phyloP scores from a whole-genome alignment of 2,888 invertebrate genomes.

The Coenonympha arcania region DNA sequence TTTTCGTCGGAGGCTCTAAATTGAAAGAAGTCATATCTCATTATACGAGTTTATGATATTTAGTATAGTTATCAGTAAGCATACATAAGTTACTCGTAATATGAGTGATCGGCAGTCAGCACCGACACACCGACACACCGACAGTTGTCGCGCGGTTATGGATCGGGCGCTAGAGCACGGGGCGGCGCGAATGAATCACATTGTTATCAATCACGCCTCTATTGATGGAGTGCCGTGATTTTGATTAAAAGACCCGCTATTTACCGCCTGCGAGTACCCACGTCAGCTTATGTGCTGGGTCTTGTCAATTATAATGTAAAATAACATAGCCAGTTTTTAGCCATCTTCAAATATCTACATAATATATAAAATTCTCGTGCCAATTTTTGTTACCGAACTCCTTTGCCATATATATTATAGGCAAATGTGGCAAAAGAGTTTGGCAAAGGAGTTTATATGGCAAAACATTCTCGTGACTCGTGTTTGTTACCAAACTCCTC shows the following conservation, averaged over 20 bases:
- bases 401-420: no score
- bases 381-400: no score
- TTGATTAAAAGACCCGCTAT: slow-evolving; percentile 37
- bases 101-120: slow-evolving; percentile 49
- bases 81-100: slow-evolving; percentile 32
- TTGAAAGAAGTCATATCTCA: neutral
- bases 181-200: slow-evolving; percentile 44
- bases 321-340: neutral
- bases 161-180: slow-evolving; percentile 39
- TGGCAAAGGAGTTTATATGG: no score
- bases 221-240: slow-evolving; percentile 55
- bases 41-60: no score
- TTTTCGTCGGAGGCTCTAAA: no score
- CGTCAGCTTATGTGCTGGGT: neutral
- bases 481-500: no score
- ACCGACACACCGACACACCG: slow-evolving; percentile 51
- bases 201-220: slow-evolving; percentile 66
- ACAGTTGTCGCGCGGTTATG: slow-evolving; percentile 49
- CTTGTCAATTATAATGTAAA: neutral
- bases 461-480: no score
- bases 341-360: no score
- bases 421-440: no score
- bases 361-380: no score
- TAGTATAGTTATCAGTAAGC: no score
- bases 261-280: neutral